Percentiles rank a stretch among this genome's conserved stretches.
Evolutionary conservation across 2,797 vertebrate genomes (phyloP).

Genomic region (Odontamblyopus lacepedii): DNA sequence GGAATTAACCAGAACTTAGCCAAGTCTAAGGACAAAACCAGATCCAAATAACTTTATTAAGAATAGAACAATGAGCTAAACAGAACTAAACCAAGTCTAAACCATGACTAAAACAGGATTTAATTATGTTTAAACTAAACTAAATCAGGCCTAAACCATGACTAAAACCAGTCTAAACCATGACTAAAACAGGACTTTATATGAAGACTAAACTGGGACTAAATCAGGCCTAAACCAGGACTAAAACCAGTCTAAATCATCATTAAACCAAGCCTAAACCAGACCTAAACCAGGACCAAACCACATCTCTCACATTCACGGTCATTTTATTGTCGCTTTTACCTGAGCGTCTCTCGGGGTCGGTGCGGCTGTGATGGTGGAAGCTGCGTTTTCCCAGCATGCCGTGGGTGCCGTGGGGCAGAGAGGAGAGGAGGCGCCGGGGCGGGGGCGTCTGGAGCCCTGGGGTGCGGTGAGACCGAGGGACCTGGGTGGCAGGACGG

Average conservation of each 20-base stretch:
- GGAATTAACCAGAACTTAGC: too few species aligned
- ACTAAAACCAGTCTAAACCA: background rate
- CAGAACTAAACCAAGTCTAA: background rate
- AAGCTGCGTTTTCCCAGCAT: constrained; percentile 96
- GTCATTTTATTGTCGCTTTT: too few species aligned
- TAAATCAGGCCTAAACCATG: background rate
- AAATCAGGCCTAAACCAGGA: background rate
- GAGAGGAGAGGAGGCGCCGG: constrained; percentile 86
- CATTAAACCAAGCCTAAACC: background rate
- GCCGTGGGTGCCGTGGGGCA: constrained; percentile 87
- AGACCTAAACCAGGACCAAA: background rate
- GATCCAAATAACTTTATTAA: too few species aligned
- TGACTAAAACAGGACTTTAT: background rate
- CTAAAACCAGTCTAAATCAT: background rate
- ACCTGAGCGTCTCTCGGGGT: constrained; percentile 79
- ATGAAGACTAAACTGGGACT: background rate
- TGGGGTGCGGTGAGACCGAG: constrained; percentile 87
- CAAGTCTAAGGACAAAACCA: too few species aligned
- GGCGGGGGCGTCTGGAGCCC: constrained; percentile 88
- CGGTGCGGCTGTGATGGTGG: constrained; percentile 92
- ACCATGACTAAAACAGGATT: background rate
- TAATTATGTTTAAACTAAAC: too few species aligned
- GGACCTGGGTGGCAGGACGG: constrained; percentile 84
- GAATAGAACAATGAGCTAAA: too few species aligned
- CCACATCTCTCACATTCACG: too few species aligned